Conservation (phyloP, 2,888 invertebrate species). For the Troides oblongomaculatus region DNA sequence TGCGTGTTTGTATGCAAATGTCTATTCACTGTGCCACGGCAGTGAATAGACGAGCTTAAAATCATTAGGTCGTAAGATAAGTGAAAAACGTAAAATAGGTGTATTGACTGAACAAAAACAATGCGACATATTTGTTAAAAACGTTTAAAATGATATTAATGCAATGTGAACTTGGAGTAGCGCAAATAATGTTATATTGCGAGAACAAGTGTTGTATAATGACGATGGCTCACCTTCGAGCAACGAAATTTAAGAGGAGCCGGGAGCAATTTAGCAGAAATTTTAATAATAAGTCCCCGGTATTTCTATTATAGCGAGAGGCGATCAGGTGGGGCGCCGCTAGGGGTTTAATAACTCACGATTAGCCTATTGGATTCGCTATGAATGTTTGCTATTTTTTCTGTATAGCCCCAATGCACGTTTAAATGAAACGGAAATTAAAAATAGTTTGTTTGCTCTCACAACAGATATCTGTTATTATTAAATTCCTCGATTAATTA, state of each 20-base stretch:
- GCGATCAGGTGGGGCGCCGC: constrained; percentile 75
- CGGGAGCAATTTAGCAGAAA: constrained; percentile 79
- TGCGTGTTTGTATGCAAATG: too few species aligned
- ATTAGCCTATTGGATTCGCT: constrained; percentile 79
- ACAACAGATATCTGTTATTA: constrained; percentile 40
- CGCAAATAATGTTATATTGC: constrained; percentile 11
- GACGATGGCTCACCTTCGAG: constrained; percentile 59
- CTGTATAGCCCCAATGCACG: constrained; percentile 64
- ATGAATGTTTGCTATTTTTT: constrained; percentile 79
- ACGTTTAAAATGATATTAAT: neutral
- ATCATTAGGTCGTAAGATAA: too few species aligned
- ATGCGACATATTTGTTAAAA: too few species aligned
- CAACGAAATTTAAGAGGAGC: constrained; percentile 70
- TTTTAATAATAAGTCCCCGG: constrained; percentile 81
- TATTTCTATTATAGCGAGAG: constrained; percentile 79
- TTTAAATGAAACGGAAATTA: constrained; percentile 61
- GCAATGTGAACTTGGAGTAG: neutral
- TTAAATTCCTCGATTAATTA: constrained; percentile 40
- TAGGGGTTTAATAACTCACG: constrained; percentile 78
- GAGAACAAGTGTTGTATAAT: constrained; percentile 34
- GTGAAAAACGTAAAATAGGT: too few species aligned
- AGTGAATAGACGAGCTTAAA: too few species aligned
- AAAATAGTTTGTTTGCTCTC: constrained; percentile 57
- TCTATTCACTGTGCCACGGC: too few species aligned
- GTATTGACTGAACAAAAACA: too few species aligned